Evolutionary conservation across 2,113 vertebrate species (phyloP).

Genomic region (Proteles cristata): DNA sequence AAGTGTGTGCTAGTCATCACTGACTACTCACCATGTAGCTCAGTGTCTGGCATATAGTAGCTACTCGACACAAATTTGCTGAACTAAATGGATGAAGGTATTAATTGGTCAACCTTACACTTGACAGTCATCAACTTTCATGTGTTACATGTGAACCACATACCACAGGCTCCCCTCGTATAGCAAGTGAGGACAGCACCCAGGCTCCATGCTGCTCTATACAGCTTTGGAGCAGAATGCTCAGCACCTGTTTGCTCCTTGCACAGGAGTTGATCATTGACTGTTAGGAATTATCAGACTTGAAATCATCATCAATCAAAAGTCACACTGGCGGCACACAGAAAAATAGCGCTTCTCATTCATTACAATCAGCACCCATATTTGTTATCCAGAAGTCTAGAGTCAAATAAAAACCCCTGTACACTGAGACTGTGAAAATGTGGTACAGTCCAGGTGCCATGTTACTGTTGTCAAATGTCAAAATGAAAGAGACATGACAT

Average conservation of each 20-base stretch:
- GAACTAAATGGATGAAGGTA: not conserved
- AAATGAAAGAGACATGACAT: not conserved
- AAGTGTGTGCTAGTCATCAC: not conserved
- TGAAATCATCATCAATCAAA: not conserved
- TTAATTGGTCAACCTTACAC: not conserved
- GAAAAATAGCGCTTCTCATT: not conserved
- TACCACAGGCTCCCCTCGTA: not conserved
- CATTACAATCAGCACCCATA: not conserved
- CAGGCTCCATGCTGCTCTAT: not conserved
- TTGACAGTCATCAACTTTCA: not conserved
- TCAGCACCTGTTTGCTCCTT: not conserved
- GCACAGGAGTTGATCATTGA: not conserved
- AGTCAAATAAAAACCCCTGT: not conserved
- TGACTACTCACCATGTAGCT: not conserved
- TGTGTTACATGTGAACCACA: not conserved
- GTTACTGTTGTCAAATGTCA: not conserved
- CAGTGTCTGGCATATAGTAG: too few species aligned
- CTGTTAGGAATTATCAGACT: not conserved
- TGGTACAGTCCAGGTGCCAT: accelerated
- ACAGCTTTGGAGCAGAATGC: not conserved
- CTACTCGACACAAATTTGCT: not conserved
- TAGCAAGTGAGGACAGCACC: too few species aligned
- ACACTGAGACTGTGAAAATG: not conserved
- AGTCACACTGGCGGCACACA: not conserved
- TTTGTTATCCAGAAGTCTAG: not conserved